Conservation (phyloP, 2,113 vertebrate species). For the Ancistrus triradiatus region DNA sequence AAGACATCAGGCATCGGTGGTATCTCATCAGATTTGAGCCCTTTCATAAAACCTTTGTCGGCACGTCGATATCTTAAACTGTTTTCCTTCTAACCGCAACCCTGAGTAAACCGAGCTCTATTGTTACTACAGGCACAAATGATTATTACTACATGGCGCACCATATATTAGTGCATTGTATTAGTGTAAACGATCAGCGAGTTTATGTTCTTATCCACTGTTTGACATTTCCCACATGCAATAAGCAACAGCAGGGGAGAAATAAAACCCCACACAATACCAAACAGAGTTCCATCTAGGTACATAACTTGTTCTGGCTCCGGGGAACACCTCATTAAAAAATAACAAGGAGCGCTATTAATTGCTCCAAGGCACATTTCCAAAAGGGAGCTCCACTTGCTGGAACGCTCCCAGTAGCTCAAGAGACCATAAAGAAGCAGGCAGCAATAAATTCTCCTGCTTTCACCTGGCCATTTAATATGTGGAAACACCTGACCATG, state of each 20-base stretch:
- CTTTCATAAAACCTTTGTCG: slow-evolving; percentile 15
- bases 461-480: not conserved
- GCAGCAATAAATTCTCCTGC: not conserved
- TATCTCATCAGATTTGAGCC: not conserved
- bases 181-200: not conserved
- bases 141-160: not conserved
- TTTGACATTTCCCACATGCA: slow-evolving; percentile 12
- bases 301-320: not conserved
- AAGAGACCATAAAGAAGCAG: not conserved
- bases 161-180: too few species aligned
- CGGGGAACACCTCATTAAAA: slow-evolving; percentile 31
- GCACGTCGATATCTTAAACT: not conserved
- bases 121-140: not conserved
- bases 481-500: not conserved
- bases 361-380: slow-evolving; percentile 27
- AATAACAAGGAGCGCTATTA: slow-evolving; percentile 26
- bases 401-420: slow-evolving; percentile 1
- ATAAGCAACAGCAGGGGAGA: not conserved
- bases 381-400: not conserved
- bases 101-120: not conserved
- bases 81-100: not conserved
- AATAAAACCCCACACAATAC: not conserved
- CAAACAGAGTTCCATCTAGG: slow-evolving; percentile 18
- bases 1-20: not conserved
- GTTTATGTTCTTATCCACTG: not conserved